A percentile compares a stretch with the other conserved stretches of the same genome.
These are phyloP conservation scores for Aspiorhynchus laticeps DNA, from an alignment of 2,113 vertebrate genomes.

Conservation along the genomic window DNA sequence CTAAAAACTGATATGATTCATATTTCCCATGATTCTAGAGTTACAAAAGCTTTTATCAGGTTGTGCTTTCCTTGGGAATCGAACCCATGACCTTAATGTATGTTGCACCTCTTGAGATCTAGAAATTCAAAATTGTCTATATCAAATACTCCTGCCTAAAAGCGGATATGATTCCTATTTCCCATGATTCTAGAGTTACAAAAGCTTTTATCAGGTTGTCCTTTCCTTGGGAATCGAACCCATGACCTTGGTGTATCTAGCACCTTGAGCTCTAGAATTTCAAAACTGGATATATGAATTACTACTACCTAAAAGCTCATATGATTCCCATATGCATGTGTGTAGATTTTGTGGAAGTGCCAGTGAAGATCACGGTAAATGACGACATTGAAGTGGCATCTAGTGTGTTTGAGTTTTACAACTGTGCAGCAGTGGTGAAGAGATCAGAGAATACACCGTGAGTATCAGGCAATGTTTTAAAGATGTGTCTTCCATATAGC, in stretches of 20 bases:
- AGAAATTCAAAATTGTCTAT: no score
- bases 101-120: no score
- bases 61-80: neutral
- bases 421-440: constrained; percentile 86
- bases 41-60: neutral
- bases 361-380: constrained; percentile 72
- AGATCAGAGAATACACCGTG: constrained; percentile 86
- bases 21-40: no score
- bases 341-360: constrained; percentile 85
- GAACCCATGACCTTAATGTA: neutral
- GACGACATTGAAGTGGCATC: constrained; percentile 77
- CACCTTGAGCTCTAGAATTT: neutral
- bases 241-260: no score
- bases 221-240: no score
- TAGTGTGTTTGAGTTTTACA: constrained; percentile 87
- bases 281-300: neutral
- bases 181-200: no score
- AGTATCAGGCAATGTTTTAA: constrained; percentile 66
- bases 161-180: no score
- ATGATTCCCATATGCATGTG: constrained; percentile 9
- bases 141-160: no score
- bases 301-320: neutral
- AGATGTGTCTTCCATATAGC: neutral
- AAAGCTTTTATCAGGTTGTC: no score
- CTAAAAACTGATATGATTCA: neutral